Conservation (phyloP, 2,888 invertebrate species). For the Athalia circularis region DNA sequence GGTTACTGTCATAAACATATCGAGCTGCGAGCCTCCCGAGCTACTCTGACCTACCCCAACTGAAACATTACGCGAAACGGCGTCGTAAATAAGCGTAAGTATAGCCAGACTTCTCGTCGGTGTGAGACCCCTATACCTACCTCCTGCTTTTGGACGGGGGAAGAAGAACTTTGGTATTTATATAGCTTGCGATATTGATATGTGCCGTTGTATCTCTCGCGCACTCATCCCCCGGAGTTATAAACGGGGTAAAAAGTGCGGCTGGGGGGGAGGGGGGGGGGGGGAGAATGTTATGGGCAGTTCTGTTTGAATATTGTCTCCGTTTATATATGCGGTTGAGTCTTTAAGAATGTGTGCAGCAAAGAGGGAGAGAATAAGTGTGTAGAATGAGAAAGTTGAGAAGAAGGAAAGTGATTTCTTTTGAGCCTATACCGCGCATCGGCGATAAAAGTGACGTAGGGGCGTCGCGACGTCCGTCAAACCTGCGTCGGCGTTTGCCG, state of each 20-base stretch:
- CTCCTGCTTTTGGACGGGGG: too few relatives aligned
- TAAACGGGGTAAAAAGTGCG: background rate
- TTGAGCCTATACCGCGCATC: conserved; percentile 54
- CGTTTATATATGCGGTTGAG: background rate
- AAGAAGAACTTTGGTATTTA: too few relatives aligned
- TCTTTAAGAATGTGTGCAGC: background rate
- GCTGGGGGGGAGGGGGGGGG: background rate
- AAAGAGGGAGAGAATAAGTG: background rate
- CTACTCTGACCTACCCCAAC: conserved; percentile 69
- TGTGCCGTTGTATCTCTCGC: too few relatives aligned
- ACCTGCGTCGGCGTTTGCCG: conserved; percentile 60
- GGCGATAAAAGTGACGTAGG: conserved; percentile 70
- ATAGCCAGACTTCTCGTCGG: conserved; percentile 54
- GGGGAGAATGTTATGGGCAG: conserved; percentile 16
- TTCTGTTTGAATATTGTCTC: conserved; percentile 21
- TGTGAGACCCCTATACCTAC: too few relatives aligned
- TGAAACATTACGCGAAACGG: conserved; percentile 69
- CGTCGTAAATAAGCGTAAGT: conserved; percentile 72
- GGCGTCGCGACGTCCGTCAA: conserved; percentile 73
- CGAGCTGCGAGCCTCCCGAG: conserved; percentile 55
- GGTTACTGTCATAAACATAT: conserved; percentile 69
- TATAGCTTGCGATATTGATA: too few relatives aligned
- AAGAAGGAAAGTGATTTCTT: conserved; percentile 45
- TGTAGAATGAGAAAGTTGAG: background rate
- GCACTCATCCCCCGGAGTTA: too few relatives aligned